Percentiles rank a stretch among this genome's conserved stretches.
Conservation (phyloP, 2,888 invertebrate genomes). For the Hirtodrosophila duncani region DNA sequence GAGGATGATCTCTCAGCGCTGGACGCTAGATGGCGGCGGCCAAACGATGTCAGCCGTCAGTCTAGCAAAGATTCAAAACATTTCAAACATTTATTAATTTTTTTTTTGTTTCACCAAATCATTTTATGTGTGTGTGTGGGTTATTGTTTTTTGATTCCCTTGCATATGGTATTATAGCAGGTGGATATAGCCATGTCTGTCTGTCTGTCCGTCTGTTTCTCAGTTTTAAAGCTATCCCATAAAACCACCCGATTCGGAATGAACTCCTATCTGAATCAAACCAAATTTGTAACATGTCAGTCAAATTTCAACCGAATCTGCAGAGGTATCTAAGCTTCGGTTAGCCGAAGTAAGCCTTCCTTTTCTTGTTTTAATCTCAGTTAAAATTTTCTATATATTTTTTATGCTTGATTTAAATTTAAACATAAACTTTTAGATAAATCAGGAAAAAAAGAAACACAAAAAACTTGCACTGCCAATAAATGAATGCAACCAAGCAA, state of each 20-base stretch:
- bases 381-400: slow-evolving; percentile 2
- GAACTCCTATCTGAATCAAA: too few relatives aligned
- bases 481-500: slow-evolving; percentile 36
- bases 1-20: slow-evolving; percentile 40
- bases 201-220: too few relatives aligned
- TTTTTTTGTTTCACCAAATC: neutral
- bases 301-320: too few relatives aligned
- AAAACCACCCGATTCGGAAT: too few relatives aligned
- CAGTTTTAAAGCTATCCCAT: too few relatives aligned
- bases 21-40: slow-evolving; percentile 26
- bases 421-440: slow-evolving; percentile 28
- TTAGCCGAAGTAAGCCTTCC: slow-evolving; percentile 8
- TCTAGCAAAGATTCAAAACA: neutral
- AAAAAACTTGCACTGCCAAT: slow-evolving; percentile 62
- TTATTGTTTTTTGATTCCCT: too few relatives aligned
- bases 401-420: slow-evolving; percentile 11
- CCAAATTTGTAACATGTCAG: too few relatives aligned
- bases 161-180: too few relatives aligned
- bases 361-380: slow-evolving; percentile 3
- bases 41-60: slow-evolving; percentile 12
- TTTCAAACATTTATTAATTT: neutral
- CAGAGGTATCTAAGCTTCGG: too few relatives aligned
- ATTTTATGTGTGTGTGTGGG: too few relatives aligned
- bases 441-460: slow-evolving; percentile 15
- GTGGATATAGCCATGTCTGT: too few relatives aligned